Base-by-base conservation (phyloP, 2,113 vertebrate species). In the Octodon degus region DNA sequence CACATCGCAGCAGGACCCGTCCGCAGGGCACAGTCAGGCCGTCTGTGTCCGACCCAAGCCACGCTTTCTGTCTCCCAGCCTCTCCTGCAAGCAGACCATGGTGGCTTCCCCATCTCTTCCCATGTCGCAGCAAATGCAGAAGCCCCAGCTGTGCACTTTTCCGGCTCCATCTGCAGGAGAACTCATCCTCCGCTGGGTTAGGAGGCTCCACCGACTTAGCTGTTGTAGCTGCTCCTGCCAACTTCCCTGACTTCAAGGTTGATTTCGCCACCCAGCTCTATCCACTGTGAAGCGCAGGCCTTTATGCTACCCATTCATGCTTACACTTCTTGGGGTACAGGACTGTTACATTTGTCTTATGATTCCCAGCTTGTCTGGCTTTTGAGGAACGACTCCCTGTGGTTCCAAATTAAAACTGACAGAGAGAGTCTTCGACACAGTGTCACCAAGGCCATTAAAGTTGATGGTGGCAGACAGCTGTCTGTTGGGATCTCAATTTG, bases 1-100 rank as follows among this genome's bases (percentile, higher is more conserved):
- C 50, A 60, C 30, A 19, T 4, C 25, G 9, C 4, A 14, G 53
- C 3, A 79, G 50, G 55, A 22, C 32, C 62, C 81, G 5, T 1
- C 55, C 37, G 1, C 1, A n/a, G 50, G n/a, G 74, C 47, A 9
- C 7, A 3, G 50, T 47, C 17, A 13, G 19, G 1, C 22, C 30
- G 3, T 1, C 16, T 47, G 1, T n/a, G 13, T 53, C 63, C 37
- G 13, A 1, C 14, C 19, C 2, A 16, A 1, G 0, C 0, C 17
- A 8, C 9, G 25, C 37, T 40, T 58, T 55, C 24, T 8, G n/a
- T 7, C n/a, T 63, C 32, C 19, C 72, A 25, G 30, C 16, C 43
- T 24, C n/a, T 65, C 50, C 2, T 2, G 22, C 20, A 50, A 1
- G 1, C 16, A 9, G 25, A 55, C 6, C 3, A 0, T 11, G 40